Percentiles rank a stretch among this genome's conserved stretches.
phyloP scores from a whole-genome alignment of 2,888 invertebrate species.

The Amphiduros pacificus region DNA sequence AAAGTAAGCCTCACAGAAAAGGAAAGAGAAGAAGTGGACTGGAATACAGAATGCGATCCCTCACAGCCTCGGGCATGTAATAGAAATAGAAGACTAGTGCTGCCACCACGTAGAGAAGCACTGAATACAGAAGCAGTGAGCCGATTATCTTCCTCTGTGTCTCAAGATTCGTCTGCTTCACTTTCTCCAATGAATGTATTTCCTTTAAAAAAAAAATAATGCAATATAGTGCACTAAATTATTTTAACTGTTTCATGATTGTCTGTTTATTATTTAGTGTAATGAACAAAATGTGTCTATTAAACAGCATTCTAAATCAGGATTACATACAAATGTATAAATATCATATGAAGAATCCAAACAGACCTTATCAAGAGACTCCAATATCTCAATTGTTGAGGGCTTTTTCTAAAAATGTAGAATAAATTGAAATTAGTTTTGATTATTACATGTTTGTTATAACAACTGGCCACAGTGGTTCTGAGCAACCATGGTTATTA shows the following conservation, averaged over 20 bases:
- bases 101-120: constrained; percentile 67
- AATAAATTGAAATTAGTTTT: too few relatives aligned
- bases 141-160: constrained; percentile 81
- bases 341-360: too few relatives aligned
- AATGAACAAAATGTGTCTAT: neutral
- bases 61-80: constrained; percentile 76
- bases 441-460: too few relatives aligned
- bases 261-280: too few relatives aligned
- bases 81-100: constrained; percentile 78
- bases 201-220: constrained; percentile 61
- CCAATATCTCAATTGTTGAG: constrained; percentile 45
- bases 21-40: constrained; percentile 81
- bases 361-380: constrained; percentile 46
- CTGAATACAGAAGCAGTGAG: constrained; percentile 69
- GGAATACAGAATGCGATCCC: constrained; percentile 75
- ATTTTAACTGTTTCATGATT: constrained; percentile 17
- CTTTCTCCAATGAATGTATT: constrained; percentile 79
- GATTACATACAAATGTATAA: neutral
- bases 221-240: neutral
- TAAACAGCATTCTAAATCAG: neutral
- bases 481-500: too few relatives aligned
- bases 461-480: too few relatives aligned
- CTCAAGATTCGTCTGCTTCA: constrained; percentile 77
- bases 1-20: constrained; percentile 71
- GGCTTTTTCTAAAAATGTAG: constrained; percentile 25